Percentiles rank a stretch among this genome's conserved stretches.
Evolutionary conservation across 2,888 invertebrate genomes (phyloP).

Genomic region (Meandrusa payeni): DNA sequence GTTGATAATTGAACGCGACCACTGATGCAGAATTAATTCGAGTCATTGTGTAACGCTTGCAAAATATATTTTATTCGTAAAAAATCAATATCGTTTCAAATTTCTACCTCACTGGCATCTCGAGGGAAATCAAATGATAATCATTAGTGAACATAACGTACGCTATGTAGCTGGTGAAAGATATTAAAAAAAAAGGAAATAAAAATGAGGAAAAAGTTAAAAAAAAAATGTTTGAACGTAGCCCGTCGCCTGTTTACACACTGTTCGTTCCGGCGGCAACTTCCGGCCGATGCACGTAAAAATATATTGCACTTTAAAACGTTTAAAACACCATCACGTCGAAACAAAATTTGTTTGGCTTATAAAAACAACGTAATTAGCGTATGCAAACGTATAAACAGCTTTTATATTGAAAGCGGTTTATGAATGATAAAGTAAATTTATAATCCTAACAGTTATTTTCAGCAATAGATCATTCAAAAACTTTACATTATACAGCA

Average conservation of each 20-base stretch:
- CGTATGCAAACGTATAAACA: not conserved
- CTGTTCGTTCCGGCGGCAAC: constrained; percentile 44
- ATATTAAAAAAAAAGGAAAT: constrained; percentile 35
- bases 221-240: constrained; percentile 54
- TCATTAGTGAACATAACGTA: constrained; percentile 21
- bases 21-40: constrained; percentile 6
- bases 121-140: constrained; percentile 21
- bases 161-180: constrained; percentile 19
- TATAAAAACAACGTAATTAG: constrained; percentile 12
- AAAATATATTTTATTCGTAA: constrained; percentile 5
- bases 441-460: too few relatives aligned
- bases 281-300: constrained; percentile 52
- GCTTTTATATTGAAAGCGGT: too few relatives aligned
- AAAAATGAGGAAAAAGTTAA: constrained; percentile 42
- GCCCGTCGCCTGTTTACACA: constrained; percentile 53
- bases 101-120: not conserved
- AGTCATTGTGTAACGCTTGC: not conserved
- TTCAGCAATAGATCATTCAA: too few relatives aligned
- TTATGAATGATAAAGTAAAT: too few relatives aligned
- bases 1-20: constrained; percentile 7
- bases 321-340: constrained; percentile 24
- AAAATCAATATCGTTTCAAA: constrained; percentile 6
- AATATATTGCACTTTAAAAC: constrained; percentile 50
- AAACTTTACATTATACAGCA: too few relatives aligned
- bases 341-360: constrained; percentile 25